These are phyloP conservation scores for Petrolisthes cinctipes DNA, from an alignment of 2,888 invertebrate species.

Conservation along the genomic window DNA sequence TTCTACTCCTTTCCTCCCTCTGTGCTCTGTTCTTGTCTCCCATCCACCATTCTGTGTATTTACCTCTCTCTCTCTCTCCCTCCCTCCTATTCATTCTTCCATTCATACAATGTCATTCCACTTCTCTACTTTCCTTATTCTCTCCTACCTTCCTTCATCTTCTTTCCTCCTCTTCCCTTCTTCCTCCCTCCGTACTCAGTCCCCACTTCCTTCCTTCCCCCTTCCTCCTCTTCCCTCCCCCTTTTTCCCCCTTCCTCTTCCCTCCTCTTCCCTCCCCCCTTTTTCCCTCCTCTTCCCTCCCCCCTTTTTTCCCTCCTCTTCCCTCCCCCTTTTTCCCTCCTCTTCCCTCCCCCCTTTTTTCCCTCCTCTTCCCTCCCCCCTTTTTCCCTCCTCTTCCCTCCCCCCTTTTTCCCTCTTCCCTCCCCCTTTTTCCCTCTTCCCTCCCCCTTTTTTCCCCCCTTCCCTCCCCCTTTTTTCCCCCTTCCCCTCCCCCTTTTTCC, in stretches of 20 bases:
- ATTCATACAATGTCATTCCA: neutral
- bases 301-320: neutral
- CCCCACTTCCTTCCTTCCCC: neutral
- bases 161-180: neutral
- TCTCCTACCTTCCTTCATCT: neutral
- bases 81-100: neutral
- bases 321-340: neutral
- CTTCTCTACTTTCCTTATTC: neutral
- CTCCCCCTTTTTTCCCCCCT: neutral
- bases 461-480: neutral
- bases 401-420: neutral
- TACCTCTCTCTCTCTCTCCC: neutral
- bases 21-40: neutral
- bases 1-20: neutral
- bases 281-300: neutral
- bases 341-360: neutral
- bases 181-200: neutral
- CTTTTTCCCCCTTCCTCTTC: neutral
- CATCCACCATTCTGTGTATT: neutral
- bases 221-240: neutral
- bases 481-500: neutral
- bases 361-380: neutral
- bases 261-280: conserved; percentile 7
- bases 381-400: neutral
- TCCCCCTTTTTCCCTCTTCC: neutral